These are phyloP conservation scores for Choloepus hoffmanni DNA, from an alignment of 2,113 vertebrate genomes.

Conservation along the genomic window DNA sequence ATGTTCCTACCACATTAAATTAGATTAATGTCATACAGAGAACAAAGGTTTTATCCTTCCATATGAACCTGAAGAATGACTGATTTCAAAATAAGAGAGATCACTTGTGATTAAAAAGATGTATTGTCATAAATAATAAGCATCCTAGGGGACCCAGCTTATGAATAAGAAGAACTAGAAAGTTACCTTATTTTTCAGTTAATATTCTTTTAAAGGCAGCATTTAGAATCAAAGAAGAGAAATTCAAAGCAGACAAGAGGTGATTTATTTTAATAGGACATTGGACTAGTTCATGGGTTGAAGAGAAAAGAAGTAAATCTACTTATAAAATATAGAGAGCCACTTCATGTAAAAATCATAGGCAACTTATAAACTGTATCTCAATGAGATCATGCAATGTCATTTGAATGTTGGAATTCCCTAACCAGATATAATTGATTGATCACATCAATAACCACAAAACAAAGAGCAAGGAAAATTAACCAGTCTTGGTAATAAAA, in stretches of 20 bases:
- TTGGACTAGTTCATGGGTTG: background rate
- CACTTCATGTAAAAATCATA: background rate
- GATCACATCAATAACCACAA: background rate
- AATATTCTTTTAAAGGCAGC: background rate
- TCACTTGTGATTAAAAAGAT: background rate
- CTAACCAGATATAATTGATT: background rate
- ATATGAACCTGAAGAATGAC: background rate
- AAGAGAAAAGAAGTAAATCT: background rate
- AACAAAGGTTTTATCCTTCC: conserved; percentile 4
- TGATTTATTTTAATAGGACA: background rate
- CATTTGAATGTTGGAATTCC: background rate
- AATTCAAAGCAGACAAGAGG: background rate
- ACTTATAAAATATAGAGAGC: conserved; percentile 7
- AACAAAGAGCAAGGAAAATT: conserved; percentile 22
- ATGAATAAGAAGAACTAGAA: conserved; percentile 17
- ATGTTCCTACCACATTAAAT: background rate
- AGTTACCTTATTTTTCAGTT: background rate
- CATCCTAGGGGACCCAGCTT: background rate
- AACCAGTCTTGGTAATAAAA: background rate
- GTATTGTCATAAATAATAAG: background rate
- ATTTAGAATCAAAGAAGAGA: conserved; percentile 12
- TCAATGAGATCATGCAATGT: background rate
- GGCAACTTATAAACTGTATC: background rate
- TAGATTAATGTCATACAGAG: background rate
- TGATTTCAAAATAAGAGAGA: conserved; percentile 45